Conservation (phyloP, 1,140 invertebrate species). For the Drosophila serrata region DNA sequence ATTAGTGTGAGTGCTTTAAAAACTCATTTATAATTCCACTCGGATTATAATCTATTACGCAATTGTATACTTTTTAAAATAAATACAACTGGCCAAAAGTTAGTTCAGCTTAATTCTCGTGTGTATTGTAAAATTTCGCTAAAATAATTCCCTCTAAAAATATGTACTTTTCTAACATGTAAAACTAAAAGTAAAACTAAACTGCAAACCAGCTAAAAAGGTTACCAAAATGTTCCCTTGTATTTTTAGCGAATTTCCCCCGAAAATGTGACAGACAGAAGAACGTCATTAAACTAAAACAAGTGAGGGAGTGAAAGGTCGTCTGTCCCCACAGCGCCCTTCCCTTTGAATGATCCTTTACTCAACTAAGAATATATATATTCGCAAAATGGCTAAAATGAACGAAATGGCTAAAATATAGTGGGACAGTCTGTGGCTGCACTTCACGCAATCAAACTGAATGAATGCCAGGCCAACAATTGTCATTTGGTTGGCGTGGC, state of each 20-base stretch:
- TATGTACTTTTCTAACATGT: background rate
- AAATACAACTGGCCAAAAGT: background rate
- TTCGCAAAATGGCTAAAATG: slow-evolving; percentile 52
- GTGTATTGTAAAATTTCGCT: background rate
- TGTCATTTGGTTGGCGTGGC: slow-evolving; percentile 55
- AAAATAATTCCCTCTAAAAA: slow-evolving; percentile 10
- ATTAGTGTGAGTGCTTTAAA: background rate
- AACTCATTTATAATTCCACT: background rate
- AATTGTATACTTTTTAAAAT: background rate
- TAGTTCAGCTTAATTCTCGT: background rate
- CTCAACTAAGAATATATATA: slow-evolving; percentile 59
- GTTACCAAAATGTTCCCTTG: slow-evolving; percentile 5
- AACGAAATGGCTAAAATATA: slow-evolving; percentile 8
- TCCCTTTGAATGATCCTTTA: slow-evolving; percentile 11
- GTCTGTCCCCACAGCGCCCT: slow-evolving; percentile 4
- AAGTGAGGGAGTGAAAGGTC: slow-evolving; percentile 38
- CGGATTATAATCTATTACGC: background rate
- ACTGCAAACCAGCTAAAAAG: slow-evolving; percentile 26
- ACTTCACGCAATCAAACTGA: slow-evolving; percentile 71
- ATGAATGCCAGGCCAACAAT: slow-evolving; percentile 59
- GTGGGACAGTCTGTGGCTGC: slow-evolving; percentile 54
- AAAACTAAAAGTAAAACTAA: slow-evolving; percentile 18
- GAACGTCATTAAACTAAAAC: slow-evolving; percentile 72
- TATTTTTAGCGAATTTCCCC: slow-evolving; percentile 6
- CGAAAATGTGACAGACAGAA: slow-evolving; percentile 59